These are phyloP conservation scores for Papilio demoleus DNA, from an alignment of 2,888 invertebrate species.

Conservation along the genomic window DNA sequence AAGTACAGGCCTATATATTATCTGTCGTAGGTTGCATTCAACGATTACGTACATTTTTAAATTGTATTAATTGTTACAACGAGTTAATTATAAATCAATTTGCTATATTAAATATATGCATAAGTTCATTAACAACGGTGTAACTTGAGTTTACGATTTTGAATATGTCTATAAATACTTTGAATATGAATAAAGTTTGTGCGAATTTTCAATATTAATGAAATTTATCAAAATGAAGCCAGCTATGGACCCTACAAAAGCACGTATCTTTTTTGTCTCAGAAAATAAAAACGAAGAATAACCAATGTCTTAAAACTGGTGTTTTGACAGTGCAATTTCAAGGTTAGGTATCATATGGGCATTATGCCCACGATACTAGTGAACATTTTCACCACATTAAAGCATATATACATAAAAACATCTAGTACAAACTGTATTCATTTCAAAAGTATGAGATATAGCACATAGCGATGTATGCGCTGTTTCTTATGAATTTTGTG, in stretches of 20 bases:
- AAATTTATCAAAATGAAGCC: not conserved
- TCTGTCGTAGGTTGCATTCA: slow-evolving; percentile 6
- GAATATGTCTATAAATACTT: slow-evolving; percentile 9
- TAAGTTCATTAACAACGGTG: not conserved
- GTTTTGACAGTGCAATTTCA: too few relatives aligned
- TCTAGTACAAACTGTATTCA: not conserved
- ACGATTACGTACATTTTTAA: slow-evolving; percentile 4
- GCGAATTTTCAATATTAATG: not conserved
- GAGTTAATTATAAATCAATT: not conserved
- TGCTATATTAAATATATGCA: slow-evolving; percentile 20
- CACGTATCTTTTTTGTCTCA: not conserved
- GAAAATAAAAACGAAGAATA: not conserved
- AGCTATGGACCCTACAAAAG: not conserved
- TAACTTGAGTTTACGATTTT: not conserved
- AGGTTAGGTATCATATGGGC: too few relatives aligned
- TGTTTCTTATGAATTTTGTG: slow-evolving; percentile 81
- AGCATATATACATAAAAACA: not conserved
- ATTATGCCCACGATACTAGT: too few relatives aligned
- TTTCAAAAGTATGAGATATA: not conserved
- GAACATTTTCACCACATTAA: too few relatives aligned
- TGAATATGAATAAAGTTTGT: not conserved
- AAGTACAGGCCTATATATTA: slow-evolving; percentile 16
- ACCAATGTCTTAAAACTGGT: too few relatives aligned
- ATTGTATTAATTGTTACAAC: slow-evolving; percentile 1
- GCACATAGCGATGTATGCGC: slow-evolving; percentile 56